Conservation (phyloP, 2,888 invertebrate species). For the Nephrocerus scutellatus region DNA sequence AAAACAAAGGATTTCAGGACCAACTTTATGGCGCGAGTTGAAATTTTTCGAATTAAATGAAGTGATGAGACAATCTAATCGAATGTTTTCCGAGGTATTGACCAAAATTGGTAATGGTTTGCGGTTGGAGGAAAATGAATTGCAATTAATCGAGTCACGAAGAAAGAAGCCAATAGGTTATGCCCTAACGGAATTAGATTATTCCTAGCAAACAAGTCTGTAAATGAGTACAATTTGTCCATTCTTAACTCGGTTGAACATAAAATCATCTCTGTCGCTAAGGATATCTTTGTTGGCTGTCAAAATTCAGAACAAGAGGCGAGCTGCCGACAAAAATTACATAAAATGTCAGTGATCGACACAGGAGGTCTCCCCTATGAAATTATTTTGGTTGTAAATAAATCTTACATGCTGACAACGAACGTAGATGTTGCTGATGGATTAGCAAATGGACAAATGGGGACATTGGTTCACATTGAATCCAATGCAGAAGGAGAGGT, state of each 20-base stretch:
- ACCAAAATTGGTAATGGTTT: slow-evolving; percentile 27
- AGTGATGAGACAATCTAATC: slow-evolving; percentile 35
- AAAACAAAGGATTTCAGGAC: slow-evolving; percentile 24
- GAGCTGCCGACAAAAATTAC: slow-evolving; percentile 17
- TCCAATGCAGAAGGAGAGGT: slow-evolving; percentile 12
- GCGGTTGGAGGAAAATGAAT: slow-evolving; percentile 17
- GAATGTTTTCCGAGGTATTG: slow-evolving; percentile 26
- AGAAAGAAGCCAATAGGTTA: slow-evolving; percentile 19
- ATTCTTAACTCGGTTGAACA: slow-evolving; percentile 10
- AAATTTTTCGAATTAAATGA: slow-evolving; percentile 31
- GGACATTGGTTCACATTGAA: slow-evolving; percentile 29
- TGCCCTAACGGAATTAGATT: slow-evolving; percentile 27
- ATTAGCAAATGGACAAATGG: slow-evolving; percentile 32
- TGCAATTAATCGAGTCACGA: slow-evolving; percentile 20
- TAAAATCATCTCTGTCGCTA: slow-evolving; percentile 17
- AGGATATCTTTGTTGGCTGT: slow-evolving; percentile 15
- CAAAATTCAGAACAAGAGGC: slow-evolving; percentile 13
- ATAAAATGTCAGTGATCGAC: slow-evolving; percentile 24
- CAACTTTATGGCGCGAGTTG: slow-evolving; percentile 28
- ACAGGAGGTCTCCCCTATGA: slow-evolving; percentile 32
- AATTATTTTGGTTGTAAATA: slow-evolving; percentile 18
- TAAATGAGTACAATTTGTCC: slow-evolving; percentile 14
- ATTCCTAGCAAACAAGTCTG: slow-evolving; percentile 18
- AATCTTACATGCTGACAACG: slow-evolving; percentile 29
- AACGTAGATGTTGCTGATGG: slow-evolving; percentile 36